phyloP scores from a whole-genome alignment of 2,797 vertebrate genomes.

The Novumbra hubbsi region DNA sequence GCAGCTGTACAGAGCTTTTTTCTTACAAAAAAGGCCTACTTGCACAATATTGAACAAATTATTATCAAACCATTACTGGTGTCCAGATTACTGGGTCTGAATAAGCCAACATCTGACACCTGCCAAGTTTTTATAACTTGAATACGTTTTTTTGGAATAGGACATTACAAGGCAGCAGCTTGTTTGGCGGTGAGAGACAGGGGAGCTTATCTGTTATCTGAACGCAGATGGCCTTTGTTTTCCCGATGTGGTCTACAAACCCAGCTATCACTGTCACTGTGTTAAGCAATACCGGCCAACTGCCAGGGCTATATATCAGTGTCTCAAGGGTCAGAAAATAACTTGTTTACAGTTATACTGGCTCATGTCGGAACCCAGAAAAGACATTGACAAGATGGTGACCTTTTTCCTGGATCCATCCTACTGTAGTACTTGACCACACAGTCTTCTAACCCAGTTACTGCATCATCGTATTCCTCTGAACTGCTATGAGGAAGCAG shows the following conservation, averaged over 20 bases:
- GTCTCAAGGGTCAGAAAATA: neutral
- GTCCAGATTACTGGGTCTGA: too few relatives aligned
- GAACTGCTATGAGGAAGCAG: slow-evolving; percentile 18
- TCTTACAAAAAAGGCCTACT: too few relatives aligned
- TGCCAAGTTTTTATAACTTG: neutral
- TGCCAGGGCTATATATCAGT: neutral
- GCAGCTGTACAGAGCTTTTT: too few relatives aligned
- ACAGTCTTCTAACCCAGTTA: neutral
- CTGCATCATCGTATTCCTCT: neutral
- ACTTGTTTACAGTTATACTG: neutral
- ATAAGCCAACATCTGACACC: too few relatives aligned
- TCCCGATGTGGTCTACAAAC: neutral
- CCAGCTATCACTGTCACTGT: neutral
- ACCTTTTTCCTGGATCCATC: too few relatives aligned
- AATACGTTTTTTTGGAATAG: neutral
- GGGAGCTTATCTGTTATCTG: neutral
- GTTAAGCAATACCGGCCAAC: too few relatives aligned
- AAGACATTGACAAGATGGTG: too few relatives aligned
- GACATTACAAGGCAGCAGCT: neutral
- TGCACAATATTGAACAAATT: too few relatives aligned
- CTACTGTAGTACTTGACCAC: neutral
- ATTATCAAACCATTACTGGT: too few relatives aligned
- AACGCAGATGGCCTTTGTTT: neutral
- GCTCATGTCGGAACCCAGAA: neutral
- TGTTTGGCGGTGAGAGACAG: neutral